Evolutionary conservation across 2,888 invertebrate genomes (phyloP).

Genomic region (Agrenia bidenticulata): DNA sequence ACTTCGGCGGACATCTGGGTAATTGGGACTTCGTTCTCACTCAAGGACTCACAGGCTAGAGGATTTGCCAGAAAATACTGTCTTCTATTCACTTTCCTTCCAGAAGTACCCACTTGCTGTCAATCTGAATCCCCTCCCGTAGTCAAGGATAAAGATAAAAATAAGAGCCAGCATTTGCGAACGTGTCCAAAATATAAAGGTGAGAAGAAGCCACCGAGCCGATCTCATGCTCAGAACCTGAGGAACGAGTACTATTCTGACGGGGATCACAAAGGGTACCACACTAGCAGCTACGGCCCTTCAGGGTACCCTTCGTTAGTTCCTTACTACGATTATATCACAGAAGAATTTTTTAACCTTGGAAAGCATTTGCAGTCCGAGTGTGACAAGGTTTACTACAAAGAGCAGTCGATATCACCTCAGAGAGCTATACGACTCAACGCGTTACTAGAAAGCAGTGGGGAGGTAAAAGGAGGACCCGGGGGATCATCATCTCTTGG

Average conservation of each 20-base stretch:
- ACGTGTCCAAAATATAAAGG: slow-evolving; percentile 20
- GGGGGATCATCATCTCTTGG: slow-evolving; percentile 34
- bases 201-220: slow-evolving; percentile 18
- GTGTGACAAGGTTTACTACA: slow-evolving; percentile 52
- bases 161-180: slow-evolving; percentile 12
- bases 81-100: slow-evolving; percentile 52
- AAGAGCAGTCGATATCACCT: slow-evolving; percentile 49
- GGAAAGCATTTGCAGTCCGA: slow-evolving; percentile 49
- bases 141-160: background rate
- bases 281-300: slow-evolving; percentile 26
- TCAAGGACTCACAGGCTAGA: slow-evolving; percentile 50
- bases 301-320: slow-evolving; percentile 51
- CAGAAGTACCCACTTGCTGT: slow-evolving; percentile 47
- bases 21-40: slow-evolving; percentile 52
- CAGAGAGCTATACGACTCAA: slow-evolving; percentile 45
- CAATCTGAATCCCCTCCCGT: slow-evolving; percentile 18
- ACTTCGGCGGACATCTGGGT: slow-evolving; percentile 53
- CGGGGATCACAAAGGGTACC: slow-evolving; percentile 49
- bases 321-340: slow-evolving; percentile 53
- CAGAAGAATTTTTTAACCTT: slow-evolving; percentile 52
- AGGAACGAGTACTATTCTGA: slow-evolving; percentile 51
- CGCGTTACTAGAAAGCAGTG: slow-evolving; percentile 38
- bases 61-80: slow-evolving; percentile 50
- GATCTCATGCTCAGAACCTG: slow-evolving; percentile 21
- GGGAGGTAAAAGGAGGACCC: slow-evolving; percentile 25